phyloP scores from a whole-genome alignment of 2,888 invertebrate genomes.

The Lydus trimaculatus region DNA sequence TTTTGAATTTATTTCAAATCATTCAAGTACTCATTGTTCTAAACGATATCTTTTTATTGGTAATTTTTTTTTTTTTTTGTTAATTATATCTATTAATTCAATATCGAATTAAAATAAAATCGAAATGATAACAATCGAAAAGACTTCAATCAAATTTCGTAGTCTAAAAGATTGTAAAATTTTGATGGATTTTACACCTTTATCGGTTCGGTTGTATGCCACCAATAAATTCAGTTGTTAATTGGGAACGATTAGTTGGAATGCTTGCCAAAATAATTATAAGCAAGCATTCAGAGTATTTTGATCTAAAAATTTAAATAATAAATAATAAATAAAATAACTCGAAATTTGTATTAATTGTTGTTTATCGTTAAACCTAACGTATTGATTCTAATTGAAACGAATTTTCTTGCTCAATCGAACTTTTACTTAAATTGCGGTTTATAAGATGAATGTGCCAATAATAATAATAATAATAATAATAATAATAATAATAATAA shows the following conservation, averaged over 20 bases:
- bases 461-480: too few species aligned
- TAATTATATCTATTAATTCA: neutral
- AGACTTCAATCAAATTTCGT: neutral
- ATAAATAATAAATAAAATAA: too few species aligned
- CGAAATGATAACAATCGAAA: neutral
- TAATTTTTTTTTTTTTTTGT: neutral
- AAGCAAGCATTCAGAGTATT: neutral
- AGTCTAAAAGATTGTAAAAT: too few species aligned
- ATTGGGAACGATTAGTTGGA: neutral
- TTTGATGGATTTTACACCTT: neutral
- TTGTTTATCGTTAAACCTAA: too few species aligned
- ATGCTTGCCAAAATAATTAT: neutral
- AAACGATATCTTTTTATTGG: neutral
- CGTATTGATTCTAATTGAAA: neutral
- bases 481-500: too few species aligned
- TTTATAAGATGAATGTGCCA: neutral
- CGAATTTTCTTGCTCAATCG: neutral
- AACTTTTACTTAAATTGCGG: neutral
- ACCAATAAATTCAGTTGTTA: slow-evolving; percentile 3
- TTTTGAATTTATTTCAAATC: neutral
- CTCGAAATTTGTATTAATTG: too few species aligned
- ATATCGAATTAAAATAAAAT: neutral
- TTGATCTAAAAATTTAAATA: neutral
- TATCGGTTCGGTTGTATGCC: neutral
- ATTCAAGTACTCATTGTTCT: neutral